A percentile compares a stretch with the other conserved stretches of the same genome.
Evolutionary conservation across 2,113 vertebrate genomes (phyloP).

Genomic region (Gambusia holbrooki): DNA sequence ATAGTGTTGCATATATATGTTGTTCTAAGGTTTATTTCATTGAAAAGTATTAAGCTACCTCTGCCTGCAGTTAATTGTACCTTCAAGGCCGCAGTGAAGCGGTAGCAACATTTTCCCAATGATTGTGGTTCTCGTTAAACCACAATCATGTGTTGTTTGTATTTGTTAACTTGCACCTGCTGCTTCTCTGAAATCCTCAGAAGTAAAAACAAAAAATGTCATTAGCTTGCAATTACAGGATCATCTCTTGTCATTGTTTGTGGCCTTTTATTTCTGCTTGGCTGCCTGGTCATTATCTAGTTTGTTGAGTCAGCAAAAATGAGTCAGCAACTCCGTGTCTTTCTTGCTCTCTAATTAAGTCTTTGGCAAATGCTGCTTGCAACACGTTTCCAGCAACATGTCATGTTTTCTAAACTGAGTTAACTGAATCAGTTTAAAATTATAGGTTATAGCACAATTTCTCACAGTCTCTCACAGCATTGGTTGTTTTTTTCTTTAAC

Average conservation of each 20-base stretch:
- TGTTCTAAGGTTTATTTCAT: background rate
- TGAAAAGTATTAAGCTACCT: background rate
- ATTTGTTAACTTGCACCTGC: constrained; percentile 10
- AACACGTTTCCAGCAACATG: constrained; percentile 23
- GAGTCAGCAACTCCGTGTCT: constrained; percentile 48
- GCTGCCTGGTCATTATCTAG: constrained; percentile 38
- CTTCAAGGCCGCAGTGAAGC: background rate
- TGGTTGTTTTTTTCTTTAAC: constrained; percentile 26
- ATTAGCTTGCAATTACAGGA: constrained; percentile 11
- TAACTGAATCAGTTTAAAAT: constrained; percentile 33
- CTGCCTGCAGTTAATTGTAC: constrained; percentile 12
- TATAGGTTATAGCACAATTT: constrained; percentile 42
- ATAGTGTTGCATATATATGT: constrained; percentile 16
- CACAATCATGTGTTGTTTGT: constrained; percentile 1
- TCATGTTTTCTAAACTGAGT: constrained; percentile 7
- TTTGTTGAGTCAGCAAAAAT: constrained; percentile 47
- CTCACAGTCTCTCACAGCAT: constrained; percentile 56
- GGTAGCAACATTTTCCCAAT: constrained; percentile 14
- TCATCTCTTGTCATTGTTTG: constrained; percentile 13
- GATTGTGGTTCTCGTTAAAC: background rate
- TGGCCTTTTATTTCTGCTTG: constrained; percentile 23
- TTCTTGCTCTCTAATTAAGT: constrained; percentile 45
- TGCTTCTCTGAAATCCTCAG: constrained; percentile 11
- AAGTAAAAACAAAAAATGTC: constrained; percentile 9
- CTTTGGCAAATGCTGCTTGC: constrained; percentile 64